phyloP scores from a whole-genome alignment of 2,797 vertebrate species.

The Anableps anableps region DNA sequence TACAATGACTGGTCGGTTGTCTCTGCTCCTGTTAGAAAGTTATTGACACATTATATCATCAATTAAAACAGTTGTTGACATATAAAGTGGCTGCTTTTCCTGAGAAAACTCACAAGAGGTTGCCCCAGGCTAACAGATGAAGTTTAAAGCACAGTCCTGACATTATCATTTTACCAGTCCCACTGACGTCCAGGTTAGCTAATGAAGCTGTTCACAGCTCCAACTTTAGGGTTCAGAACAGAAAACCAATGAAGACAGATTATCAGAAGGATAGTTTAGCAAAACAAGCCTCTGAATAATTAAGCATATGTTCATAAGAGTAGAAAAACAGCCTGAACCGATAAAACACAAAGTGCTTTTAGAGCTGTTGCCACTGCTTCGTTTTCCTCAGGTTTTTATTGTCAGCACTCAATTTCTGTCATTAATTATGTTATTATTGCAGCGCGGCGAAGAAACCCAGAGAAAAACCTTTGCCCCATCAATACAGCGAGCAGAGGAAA shows the following conservation, averaged over 20 bases:
- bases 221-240: background rate
- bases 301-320: background rate
- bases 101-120: no score
- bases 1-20: no score
- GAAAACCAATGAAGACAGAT: background rate
- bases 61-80: no score
- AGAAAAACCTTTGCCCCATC: constrained; percentile 17
- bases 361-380: no score
- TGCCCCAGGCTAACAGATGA: background rate
- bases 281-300: background rate
- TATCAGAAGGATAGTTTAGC: background rate
- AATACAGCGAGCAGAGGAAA: background rate
- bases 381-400: background rate
- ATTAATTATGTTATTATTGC: constrained; percentile 22
- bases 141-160: background rate
- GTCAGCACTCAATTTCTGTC: constrained; percentile 10
- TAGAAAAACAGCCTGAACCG: background rate
- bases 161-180: background rate
- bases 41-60: no score
- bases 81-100: no score
- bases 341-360: background rate
- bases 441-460: no score
- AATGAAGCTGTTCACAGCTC: background rate
- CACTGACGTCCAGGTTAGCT: background rate
- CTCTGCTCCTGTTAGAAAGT: no score